A percentile compares a stretch with the other conserved stretches of the same genome.
Evolutionary conservation across 2,113 vertebrate genomes (phyloP).

Genomic region (Dicaeum eximium): DNA sequence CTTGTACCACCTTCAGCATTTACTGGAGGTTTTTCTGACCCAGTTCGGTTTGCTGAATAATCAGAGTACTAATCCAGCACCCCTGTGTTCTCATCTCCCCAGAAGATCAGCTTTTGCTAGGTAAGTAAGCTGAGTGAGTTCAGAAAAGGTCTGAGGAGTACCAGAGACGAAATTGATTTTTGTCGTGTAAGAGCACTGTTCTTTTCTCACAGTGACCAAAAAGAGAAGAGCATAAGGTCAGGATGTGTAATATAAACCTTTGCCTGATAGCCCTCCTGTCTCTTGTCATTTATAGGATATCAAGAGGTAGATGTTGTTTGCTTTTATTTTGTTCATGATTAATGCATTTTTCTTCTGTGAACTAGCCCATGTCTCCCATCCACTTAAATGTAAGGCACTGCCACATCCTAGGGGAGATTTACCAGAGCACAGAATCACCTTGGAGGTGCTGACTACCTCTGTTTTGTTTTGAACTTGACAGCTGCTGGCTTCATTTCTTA

Average conservation of each 20-base stretch:
- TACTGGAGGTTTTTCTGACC: neutral
- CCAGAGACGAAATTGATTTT: neutral
- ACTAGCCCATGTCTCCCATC: neutral
- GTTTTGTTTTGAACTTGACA: neutral
- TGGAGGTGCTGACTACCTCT: neutral
- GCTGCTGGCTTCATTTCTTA: neutral
- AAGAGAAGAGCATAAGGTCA: neutral
- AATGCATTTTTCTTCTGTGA: neutral
- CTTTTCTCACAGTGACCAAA: neutral
- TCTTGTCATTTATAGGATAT: neutral
- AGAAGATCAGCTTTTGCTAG: neutral
- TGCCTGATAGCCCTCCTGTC: neutral
- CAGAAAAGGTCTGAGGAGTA: neutral
- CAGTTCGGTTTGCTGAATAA: neutral
- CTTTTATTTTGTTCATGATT: neutral
- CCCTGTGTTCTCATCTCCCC: neutral
- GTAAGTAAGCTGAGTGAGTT: neutral
- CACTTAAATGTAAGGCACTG: neutral
- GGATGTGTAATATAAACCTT: neutral
- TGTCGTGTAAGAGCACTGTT: neutral
- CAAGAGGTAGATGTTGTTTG: neutral
- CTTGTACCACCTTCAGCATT: neutral
- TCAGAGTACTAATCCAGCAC: neutral
- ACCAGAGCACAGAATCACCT: neutral
- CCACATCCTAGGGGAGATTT: neutral